Evolutionary conservation across 37 sponge, comb jelly and placozoan species (phyloP).

Genomic region (Oscarella lobularis): DNA sequence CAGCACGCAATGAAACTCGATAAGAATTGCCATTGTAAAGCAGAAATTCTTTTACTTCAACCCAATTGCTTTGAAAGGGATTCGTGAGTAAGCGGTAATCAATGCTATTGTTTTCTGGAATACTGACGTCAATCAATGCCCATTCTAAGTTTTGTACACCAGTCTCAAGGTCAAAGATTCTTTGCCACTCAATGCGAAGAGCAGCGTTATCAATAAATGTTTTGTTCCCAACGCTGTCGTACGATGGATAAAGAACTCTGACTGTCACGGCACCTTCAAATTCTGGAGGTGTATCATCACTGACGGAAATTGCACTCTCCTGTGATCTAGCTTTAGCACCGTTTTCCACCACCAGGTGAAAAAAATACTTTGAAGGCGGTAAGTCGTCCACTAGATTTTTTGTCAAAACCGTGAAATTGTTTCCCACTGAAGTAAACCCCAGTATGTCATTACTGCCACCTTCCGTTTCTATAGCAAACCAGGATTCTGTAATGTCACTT

Average conservation of each 20-base stretch:
- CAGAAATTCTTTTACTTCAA: neutral
- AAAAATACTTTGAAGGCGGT: neutral
- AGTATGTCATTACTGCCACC: neutral
- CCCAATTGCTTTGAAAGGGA: neutral
- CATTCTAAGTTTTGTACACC: neutral
- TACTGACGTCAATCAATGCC: neutral
- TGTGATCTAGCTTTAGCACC: neutral
- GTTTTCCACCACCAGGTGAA: neutral
- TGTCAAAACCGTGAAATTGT: neutral
- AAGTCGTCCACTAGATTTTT: neutral
- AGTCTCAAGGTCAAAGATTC: neutral
- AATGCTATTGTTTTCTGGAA: neutral
- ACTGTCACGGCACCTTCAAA: neutral
- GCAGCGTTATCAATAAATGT: neutral
- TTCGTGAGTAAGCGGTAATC: neutral
- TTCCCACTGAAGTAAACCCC: neutral
- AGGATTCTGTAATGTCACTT: neutral
- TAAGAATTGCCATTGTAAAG: neutral
- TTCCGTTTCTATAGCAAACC: neutral
- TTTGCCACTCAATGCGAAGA: neutral
- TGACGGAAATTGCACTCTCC: neutral
- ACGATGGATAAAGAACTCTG: neutral
- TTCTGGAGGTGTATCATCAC: neutral
- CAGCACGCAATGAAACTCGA: neutral
- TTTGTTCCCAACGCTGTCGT: neutral